Base-by-base conservation (phyloP, 53 echinoderm and acorn worm genomes). In the Holothuria leucospilota region DNA sequence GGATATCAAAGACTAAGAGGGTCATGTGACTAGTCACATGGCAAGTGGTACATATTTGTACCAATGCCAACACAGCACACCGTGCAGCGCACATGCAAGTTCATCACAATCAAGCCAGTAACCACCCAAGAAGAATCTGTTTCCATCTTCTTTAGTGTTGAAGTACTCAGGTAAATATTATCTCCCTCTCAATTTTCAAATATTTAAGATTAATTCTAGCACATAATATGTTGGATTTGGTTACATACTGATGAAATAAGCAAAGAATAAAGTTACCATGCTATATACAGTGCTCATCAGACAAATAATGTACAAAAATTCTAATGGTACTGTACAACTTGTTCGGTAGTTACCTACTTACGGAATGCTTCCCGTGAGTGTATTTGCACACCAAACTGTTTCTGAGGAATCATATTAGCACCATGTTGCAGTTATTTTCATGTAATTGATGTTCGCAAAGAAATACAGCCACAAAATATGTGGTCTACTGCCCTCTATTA, bases 31-130 rank as follows among this genome's bases (percentile, higher is more conserved):
- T 4, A 75, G 77, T 75, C 77, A 75, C 0, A 4, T 46, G 51
- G 51, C 20, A 75, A 41, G 77, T 75, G 6, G 75, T 20, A 75
- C 77, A 75, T 75, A 78, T 78, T 52, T 78, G 53, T 78, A 21
- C 56, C 58, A 78, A 49, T 52, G 78, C 20, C 53, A 78, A 52
- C 9, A 52, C 77, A 75, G 51, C 38, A 40, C 69, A 23, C 68
- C n/a, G 2, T 68, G 27, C 75, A 74, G 75, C 52, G 1, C 51
- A 75, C 51, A 20, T 75, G 77, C 77, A 75, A 0, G 52, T 75
- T 0, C 58, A 78, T n/a, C 53, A 78, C 56, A 16, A 39, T 20
- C 9, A 78, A 53, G 58, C 56, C 0, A 4, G 2, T 52, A 52
- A n/a, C 1, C 25, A 53, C 13, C 5, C 9, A 21, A 56, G 78